phyloP scores from a whole-genome alignment of 2,888 invertebrate species.

The Hemistola chrysoprasaria region DNA sequence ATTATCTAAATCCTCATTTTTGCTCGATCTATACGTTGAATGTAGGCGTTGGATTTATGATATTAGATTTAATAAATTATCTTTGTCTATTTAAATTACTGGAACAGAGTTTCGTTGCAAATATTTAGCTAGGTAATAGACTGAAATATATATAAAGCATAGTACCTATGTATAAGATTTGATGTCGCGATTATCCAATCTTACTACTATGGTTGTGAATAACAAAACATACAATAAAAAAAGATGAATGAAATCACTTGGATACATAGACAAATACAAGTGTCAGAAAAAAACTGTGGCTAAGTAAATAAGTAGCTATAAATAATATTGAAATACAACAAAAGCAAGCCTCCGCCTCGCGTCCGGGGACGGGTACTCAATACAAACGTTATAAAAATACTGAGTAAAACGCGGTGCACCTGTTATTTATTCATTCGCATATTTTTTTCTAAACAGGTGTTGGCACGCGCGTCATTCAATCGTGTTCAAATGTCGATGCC shows the following conservation, averaged over 20 bases:
- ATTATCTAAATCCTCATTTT: conserved; percentile 34
- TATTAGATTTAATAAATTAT: conserved; percentile 2
- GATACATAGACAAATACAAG: conserved; percentile 18
- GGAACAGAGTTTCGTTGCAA: conserved; percentile 1
- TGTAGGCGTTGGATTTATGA: conserved; percentile 28
- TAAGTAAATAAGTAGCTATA: conserved; percentile 22
- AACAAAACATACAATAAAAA: conserved; percentile 4
- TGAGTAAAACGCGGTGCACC: conserved; percentile 63
- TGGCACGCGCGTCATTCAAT: conserved; percentile 48
- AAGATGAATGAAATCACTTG: conserved; percentile 20
- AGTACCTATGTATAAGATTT: too few species aligned
- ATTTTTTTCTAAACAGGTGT: conserved; percentile 73
- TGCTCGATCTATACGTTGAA: conserved; percentile 19
- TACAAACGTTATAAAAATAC: conserved; percentile 52
- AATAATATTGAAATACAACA: conserved; percentile 32
- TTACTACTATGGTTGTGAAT: too few species aligned
- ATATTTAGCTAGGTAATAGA: neutral
- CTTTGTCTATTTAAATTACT: conserved; percentile 2
- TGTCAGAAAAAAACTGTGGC: conserved; percentile 25
- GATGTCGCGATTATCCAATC: too few species aligned
- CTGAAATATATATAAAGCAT: too few species aligned
- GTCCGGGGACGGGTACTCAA: conserved; percentile 30
- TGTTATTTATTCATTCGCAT: conserved; percentile 49
- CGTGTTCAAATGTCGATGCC: conserved; percentile 66
- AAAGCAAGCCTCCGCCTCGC: conserved; percentile 21